Conservation (phyloP, 2,797 vertebrate species). For the Poliocrania exsul region DNA sequence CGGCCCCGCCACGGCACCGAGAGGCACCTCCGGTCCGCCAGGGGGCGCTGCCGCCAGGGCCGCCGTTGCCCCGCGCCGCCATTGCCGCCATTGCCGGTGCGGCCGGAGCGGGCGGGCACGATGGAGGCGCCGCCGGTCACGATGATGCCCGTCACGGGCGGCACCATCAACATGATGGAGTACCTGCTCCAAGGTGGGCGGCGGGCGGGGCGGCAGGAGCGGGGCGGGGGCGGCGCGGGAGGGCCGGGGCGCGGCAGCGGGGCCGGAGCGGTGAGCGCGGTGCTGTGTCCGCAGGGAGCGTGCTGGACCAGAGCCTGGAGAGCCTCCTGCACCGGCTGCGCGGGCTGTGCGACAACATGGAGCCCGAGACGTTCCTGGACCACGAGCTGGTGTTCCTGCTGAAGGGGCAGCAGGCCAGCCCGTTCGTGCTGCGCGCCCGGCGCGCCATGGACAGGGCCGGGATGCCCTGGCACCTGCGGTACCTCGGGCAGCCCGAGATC, state of each 20-base stretch:
- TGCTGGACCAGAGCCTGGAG: conserved; percentile 93
- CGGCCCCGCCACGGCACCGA: not conserved
- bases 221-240: not conserved
- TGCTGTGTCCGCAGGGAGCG: conserved; percentile 82
- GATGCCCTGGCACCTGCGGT: conserved; percentile 92
- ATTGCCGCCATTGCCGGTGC: too few relatives aligned
- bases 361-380: conserved; percentile 92
- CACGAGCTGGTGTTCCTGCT: conserved; percentile 96
- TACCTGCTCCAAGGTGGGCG: conserved; percentile 90
- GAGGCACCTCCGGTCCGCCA: not conserved
- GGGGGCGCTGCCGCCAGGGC: not conserved
- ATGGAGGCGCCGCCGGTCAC: conserved; percentile 96
- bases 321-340: conserved; percentile 93
- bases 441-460: conserved; percentile 88
- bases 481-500: conserved; percentile 94
- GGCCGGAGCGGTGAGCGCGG: not conserved
- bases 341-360: conserved; percentile 97
- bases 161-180: conserved; percentile 97
- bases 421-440: conserved; percentile 91
- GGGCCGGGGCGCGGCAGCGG: not conserved
- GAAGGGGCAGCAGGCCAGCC: conserved; percentile 96
- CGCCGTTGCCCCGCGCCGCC: too few relatives aligned
- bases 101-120: not conserved
- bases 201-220: not conserved
- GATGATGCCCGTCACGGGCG: conserved; percentile 93